Evolutionary conservation across 2,888 invertebrate genomes (phyloP).

Genomic region (Phaonia tiefii): DNA sequence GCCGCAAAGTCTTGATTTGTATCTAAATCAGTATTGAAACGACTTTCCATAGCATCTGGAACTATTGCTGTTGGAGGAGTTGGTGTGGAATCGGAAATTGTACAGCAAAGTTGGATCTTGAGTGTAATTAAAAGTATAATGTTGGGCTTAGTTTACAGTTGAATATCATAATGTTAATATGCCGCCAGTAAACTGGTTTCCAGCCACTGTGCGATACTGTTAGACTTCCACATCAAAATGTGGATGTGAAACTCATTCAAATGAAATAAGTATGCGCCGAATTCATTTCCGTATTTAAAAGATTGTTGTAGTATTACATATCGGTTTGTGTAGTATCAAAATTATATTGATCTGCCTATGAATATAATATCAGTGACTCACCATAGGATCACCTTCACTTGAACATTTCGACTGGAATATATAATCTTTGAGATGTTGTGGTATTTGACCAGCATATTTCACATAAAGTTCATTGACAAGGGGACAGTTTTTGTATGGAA

Average conservation of each 20-base stretch:
- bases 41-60: background rate
- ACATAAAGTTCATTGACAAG: conserved; percentile 39
- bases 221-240: too few relatives aligned
- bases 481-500: conserved; percentile 59
- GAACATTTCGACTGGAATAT: conserved; percentile 57
- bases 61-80: background rate
- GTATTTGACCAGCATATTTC: conserved; percentile 51
- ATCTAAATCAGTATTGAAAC: conserved; percentile 47
- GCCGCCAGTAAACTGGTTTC: too few relatives aligned
- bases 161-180: too few relatives aligned
- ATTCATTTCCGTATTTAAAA: too few relatives aligned
- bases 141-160: too few relatives aligned
- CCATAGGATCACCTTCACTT: conserved; percentile 34
- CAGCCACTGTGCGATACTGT: too few relatives aligned
- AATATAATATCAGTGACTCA: conserved; percentile 37
- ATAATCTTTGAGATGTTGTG: conserved; percentile 47
- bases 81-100: conserved; percentile 2
- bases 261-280: too few relatives aligned
- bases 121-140: background rate
- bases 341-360: too few relatives aligned
- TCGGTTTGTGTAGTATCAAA: too few relatives aligned
- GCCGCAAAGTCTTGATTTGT: conserved; percentile 23
- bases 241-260: too few relatives aligned
- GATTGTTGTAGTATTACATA: too few relatives aligned
- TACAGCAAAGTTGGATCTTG: conserved; percentile 55